phyloP scores from a whole-genome alignment of 2,797 vertebrate genomes.

The Hafferia zeledoni region DNA sequence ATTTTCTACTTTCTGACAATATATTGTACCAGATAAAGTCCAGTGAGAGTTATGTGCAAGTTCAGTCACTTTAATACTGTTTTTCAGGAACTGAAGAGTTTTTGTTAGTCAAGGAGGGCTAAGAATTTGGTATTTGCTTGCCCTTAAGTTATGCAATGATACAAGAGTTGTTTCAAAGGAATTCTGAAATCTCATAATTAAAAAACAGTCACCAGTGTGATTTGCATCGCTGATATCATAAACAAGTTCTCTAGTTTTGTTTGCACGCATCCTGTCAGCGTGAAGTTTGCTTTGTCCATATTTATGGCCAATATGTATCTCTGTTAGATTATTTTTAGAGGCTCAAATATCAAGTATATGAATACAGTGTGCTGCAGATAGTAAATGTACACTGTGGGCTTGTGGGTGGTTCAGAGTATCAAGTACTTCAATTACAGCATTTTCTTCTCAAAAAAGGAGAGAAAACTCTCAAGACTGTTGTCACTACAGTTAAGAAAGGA shows the following conservation, averaged over 20 bases:
- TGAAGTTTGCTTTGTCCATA: neutral
- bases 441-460: neutral
- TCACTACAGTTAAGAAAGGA: neutral
- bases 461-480: neutral
- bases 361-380: neutral
- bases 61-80: slow-evolving; percentile 42
- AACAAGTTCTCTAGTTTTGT: neutral
- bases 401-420: neutral
- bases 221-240: neutral
- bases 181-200: neutral
- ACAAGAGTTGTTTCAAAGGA: neutral
- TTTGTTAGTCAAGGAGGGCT: neutral
- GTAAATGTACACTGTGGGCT: neutral
- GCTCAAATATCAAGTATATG: neutral
- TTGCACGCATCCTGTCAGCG: neutral
- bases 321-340: neutral
- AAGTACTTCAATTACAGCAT: rapidly evolving
- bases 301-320: neutral
- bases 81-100: slow-evolving; percentile 6
- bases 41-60: slow-evolving; percentile 43
- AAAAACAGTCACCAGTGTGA: neutral
- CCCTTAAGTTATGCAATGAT: neutral
- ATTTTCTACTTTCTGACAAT: slow-evolving; percentile 68
- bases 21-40: slow-evolving; percentile 51
- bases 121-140: neutral